Percentiles rank a stretch among this genome's conserved stretches.
Evolutionary conservation across 2,113 vertebrate species (phyloP).

Genomic region (Cathartes aura): DNA sequence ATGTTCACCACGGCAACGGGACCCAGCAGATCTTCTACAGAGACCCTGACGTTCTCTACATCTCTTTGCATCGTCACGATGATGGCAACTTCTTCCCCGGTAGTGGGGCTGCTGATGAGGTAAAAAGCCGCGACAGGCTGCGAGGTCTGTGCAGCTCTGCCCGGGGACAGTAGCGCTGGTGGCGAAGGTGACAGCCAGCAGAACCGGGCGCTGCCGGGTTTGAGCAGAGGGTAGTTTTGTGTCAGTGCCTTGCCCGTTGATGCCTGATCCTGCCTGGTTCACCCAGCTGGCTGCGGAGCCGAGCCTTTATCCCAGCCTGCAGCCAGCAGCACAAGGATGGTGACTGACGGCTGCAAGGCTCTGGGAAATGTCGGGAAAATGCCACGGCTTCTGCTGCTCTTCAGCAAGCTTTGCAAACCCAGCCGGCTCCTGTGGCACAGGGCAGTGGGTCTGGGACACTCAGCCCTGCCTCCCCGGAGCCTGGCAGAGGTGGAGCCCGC

Average conservation of each 20-base stretch:
- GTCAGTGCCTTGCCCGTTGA: rapidly evolving
- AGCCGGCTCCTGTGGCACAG: background rate
- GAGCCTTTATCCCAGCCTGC: background rate
- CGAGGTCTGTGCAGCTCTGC: background rate
- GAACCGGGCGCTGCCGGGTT: background rate
- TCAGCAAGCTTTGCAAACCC: background rate
- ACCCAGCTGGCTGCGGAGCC: background rate
- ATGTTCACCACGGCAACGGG: slow-evolving; percentile 92
- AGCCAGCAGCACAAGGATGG: background rate
- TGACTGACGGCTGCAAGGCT: background rate
- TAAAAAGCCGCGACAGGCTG: background rate
- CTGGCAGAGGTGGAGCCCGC: background rate
- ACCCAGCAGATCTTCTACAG: slow-evolving; percentile 91
- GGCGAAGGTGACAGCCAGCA: background rate
- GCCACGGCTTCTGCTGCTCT: background rate
- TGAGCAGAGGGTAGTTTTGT: background rate
- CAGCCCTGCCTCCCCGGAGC: background rate
- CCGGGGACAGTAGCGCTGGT: background rate
- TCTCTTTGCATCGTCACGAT: slow-evolving; percentile 91
- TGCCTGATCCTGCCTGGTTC: background rate
- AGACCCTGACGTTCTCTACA: slow-evolving; percentile 89
- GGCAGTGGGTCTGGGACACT: background rate
- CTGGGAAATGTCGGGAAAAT: background rate
- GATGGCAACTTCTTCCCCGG: slow-evolving; percentile 90
- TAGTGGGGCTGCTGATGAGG: slow-evolving; percentile 87